Conservation (phyloP, 2,113 vertebrate genomes). For the Chionis minor region DNA sequence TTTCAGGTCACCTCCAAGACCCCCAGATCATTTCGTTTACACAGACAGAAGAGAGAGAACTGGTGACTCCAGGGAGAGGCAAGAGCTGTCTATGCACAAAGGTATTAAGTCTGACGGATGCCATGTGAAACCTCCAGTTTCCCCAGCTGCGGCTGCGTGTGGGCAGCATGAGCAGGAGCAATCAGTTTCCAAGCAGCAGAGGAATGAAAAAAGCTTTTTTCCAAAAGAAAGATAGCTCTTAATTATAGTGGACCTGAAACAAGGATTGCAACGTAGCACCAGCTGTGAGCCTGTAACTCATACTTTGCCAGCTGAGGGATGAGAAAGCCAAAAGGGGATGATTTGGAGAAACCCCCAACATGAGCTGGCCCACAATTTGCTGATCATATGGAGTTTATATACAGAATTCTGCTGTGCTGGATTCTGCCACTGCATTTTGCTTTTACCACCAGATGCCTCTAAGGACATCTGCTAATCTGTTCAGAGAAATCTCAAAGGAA, state of each 20-base stretch:
- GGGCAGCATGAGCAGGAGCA: not conserved
- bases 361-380: slow-evolving; percentile 26
- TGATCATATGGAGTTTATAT: slow-evolving; percentile 22
- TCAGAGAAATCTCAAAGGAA: slow-evolving; percentile 12
- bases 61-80: not conserved
- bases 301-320: slow-evolving; percentile 9
- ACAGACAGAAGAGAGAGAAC: not conserved
- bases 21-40: not conserved
- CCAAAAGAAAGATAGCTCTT: not conserved
- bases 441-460: slow-evolving; percentile 51
- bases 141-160: not conserved
- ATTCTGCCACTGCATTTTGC: slow-evolving; percentile 33
- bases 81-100: not conserved
- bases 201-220: not conserved
- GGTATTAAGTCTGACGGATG: not conserved
- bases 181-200: not conserved
- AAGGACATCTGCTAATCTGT: slow-evolving; percentile 51
- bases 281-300: slow-evolving; percentile 26
- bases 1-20: not conserved
- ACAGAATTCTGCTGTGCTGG: slow-evolving; percentile 38
- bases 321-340: slow-evolving; percentile 36
- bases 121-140: not conserved
- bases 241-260: slow-evolving; percentile 42
- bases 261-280: slow-evolving; percentile 1
- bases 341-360: slow-evolving; percentile 44